These are phyloP conservation scores for Egretta garzetta DNA, from an alignment of 2,113 vertebrate genomes.

Conservation along the genomic window DNA sequence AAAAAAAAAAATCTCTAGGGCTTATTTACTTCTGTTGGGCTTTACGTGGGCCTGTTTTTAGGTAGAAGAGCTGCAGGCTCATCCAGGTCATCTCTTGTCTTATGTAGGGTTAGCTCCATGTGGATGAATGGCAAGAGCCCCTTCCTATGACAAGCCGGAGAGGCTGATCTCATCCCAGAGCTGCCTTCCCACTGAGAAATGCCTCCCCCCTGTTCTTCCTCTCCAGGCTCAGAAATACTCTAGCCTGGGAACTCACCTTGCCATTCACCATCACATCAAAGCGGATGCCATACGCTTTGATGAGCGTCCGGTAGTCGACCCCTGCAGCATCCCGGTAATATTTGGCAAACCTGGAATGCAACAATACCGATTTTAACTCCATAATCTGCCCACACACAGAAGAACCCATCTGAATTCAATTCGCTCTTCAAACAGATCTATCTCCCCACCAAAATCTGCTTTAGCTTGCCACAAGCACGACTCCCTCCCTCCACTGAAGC, in stretches of 20 bases:
- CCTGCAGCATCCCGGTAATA: slow-evolving; percentile 85
- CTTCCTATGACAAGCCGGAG: background rate
- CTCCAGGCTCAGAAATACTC: background rate
- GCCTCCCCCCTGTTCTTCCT: background rate
- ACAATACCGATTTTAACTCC: background rate
- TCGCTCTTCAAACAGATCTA: background rate
- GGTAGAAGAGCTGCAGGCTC: background rate
- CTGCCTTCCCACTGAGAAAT: background rate
- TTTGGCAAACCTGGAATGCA: slow-evolving; percentile 83
- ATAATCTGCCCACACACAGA: background rate
- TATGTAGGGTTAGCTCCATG: background rate
- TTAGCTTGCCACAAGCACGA: background rate
- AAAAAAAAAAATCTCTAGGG: background rate
- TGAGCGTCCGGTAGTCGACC: slow-evolving; percentile 83
- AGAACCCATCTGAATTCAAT: background rate
- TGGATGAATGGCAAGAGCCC: background rate
- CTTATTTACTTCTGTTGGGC: background rate
- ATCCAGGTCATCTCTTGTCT: background rate
- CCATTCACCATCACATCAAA: slow-evolving; percentile 95
- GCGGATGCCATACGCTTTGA: slow-evolving; percentile 94
- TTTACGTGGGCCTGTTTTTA: background rate
- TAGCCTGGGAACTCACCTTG: slow-evolving; percentile 76
- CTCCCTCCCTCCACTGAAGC: background rate
- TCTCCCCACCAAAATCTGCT: background rate
- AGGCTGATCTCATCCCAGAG: background rate